phyloP scores from a whole-genome alignment of 2,888 invertebrate genomes.

The Steinernema carpocapsae region DNA sequence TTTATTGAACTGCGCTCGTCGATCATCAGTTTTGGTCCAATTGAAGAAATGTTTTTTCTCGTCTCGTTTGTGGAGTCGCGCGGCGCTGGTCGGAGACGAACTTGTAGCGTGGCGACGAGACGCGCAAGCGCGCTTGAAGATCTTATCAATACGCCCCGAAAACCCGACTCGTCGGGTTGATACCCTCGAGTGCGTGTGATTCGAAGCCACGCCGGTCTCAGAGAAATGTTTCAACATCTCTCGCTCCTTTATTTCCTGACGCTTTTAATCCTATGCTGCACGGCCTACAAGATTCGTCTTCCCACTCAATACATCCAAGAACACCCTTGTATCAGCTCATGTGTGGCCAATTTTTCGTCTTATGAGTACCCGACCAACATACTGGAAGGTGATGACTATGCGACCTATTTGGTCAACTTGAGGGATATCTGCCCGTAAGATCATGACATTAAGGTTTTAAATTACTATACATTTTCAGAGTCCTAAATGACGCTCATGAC shows the following conservation, averaged over 20 bases:
- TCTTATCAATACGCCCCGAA: not conserved
- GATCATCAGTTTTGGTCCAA: not conserved
- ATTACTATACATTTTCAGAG: not conserved
- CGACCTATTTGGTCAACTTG: conserved; percentile 4
- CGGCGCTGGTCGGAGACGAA: not conserved
- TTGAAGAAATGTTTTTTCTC: not conserved
- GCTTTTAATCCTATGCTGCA: not conserved
- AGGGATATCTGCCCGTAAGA: not conserved
- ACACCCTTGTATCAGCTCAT: conserved; percentile 4
- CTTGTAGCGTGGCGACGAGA: not conserved
- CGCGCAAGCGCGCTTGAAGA: conserved; percentile 3
- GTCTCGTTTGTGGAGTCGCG: not conserved
- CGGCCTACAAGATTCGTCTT: not conserved
- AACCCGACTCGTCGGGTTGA: not conserved
- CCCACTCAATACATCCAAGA: not conserved
- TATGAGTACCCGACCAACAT: conserved; percentile 18
- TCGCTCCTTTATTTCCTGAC: not conserved
- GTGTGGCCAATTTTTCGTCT: conserved; percentile 17
- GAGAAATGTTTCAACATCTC: conserved; percentile 17
- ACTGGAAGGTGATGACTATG: conserved; percentile 25
- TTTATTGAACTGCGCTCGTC: conserved; percentile 11
- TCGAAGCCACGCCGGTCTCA: not conserved
- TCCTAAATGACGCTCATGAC: conserved; percentile 2
- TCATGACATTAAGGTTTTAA: not conserved
- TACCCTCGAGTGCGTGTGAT: not conserved